Base-by-base conservation (phyloP, 2,888 invertebrate genomes). In the Phaedon cochleariae region DNA sequence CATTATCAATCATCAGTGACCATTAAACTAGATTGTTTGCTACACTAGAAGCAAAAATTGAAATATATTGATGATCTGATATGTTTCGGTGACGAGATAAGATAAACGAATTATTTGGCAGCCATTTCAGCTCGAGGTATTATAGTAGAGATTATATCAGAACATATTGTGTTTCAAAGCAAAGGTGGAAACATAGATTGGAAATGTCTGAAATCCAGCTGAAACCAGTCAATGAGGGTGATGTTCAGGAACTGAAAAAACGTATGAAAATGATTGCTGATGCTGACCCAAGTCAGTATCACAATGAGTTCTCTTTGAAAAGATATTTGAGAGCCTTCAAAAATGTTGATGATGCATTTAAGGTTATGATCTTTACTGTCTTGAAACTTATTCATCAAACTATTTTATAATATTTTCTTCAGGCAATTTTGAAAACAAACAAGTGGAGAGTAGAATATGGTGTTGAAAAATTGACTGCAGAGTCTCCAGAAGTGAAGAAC, bases 401-500 rank as follows among this genome's bases (percentile, higher is more conserved):
- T n/a, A n/a, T 21, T 20, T 29, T 18, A 29, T 22, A 52, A 45
- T 45, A 10, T 49, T 58, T 45, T 55, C 6, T 45, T 17, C 20
- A 92, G 91, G 91, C 90, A 58, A 87, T 92, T 75, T 81, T 92
- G 66, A 92, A 92, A 85, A 92, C 92, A 52, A 92, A 92, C 79
- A 92, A 92, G 83, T 93, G 93, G 93, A 86, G 91, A 68, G 85
- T 85, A 55, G 90, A 92, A 71, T 92, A 91, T 83, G 91, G 90
- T 54, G 91, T 92, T 1, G 82, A 85, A 20, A 84, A 85, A 9
- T 81, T 93, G 34, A 85, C 83, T 22, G 84, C 86, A 62, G 86
- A 89, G 41, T 84, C 84, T 70, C 84, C 86, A 9, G 81, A 82
- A 17, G 81, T 89, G 7, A 87, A 88, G 71, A 87, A 86, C 65